Evolutionary conservation across 2,113 vertebrate species (phyloP), one percentile per base, ranked within the genome.

Genomic region (Pterocles burchelli): DNA sequence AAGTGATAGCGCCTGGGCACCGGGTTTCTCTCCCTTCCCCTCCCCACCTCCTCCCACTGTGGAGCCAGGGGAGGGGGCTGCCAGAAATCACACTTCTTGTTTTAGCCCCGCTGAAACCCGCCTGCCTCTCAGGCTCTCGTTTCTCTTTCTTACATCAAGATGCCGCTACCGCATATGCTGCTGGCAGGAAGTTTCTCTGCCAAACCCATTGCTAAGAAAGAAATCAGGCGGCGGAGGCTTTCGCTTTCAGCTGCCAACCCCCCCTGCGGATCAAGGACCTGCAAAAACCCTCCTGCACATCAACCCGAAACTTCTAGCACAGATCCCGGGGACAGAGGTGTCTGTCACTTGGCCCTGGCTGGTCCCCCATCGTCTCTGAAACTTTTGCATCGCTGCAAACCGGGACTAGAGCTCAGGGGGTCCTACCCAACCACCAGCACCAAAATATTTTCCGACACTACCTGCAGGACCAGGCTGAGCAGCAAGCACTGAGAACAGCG

Each of bases 361-460:
- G 24, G 4, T 45, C 29, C 78, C n/a, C 16, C 54, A 8, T 36
- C 18, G 2, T 46, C 57, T 11, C 31, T 2, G 0, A 22, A 1
- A 24, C 36, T 45, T 51, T 15, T 17, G 45, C 11, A 15, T 49
- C 4, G 1, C 46, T 1, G 20, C 52, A 3, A 5, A 26, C 1
- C 0, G 0, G 7, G 55, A 13, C n/a, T 7, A 52, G 18, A 16
- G 76, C 36, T 15, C 3, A 0, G 17, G 41, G 31, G n/a, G 16
- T 58, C 34, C 67, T 7, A 28, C 22, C 36, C 33, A 33, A 16
- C 36, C 5, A 1, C 59, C 36, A 28, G 13, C 2, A 2, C 33
- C 14, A 10, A 11, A 26, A 1, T 17, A 26, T 58, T 34, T 61
- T n/a, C 75, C 4, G 5, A 11, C 2, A 1, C 22, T 31, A 52